Percentiles rank a stretch among this genome's conserved stretches.
These are phyloP conservation scores for Tolypeutes matacus DNA, from an alignment of 2,797 vertebrate species.

Conservation along the genomic window DNA sequence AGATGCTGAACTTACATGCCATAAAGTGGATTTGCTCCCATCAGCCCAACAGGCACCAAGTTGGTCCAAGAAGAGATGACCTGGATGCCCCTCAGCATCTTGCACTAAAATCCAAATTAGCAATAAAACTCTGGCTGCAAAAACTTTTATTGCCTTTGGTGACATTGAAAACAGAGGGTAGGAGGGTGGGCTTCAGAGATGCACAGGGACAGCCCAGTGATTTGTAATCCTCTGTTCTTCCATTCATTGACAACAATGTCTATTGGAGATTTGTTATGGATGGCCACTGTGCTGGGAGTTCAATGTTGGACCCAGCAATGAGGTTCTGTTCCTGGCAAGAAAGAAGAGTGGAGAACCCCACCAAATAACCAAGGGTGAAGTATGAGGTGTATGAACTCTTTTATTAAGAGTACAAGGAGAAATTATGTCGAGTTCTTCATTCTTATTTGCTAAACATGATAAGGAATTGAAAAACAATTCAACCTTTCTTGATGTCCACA, in stretches of 20 bases:
- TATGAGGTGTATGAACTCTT: background rate
- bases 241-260: background rate
- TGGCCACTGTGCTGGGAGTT: background rate
- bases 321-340: background rate
- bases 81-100: background rate
- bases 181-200: background rate
- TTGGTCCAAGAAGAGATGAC: background rate
- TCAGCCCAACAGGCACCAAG: background rate
- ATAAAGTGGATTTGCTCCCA: background rate
- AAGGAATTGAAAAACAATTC: background rate
- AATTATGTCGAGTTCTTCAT: background rate
- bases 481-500: background rate
- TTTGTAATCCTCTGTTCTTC: background rate
- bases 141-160: background rate
- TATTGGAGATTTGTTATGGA: background rate
- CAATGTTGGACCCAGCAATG: background rate
- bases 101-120: background rate
- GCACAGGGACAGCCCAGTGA: background rate
- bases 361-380: background rate
- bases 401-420: background rate
- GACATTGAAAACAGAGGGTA: background rate
- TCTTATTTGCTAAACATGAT: background rate
- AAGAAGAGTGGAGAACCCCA: background rate
- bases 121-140: background rate
- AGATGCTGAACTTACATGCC: background rate